phyloP scores from a whole-genome alignment of 2,113 vertebrate species.

The Sporophila hypoxantha region DNA sequence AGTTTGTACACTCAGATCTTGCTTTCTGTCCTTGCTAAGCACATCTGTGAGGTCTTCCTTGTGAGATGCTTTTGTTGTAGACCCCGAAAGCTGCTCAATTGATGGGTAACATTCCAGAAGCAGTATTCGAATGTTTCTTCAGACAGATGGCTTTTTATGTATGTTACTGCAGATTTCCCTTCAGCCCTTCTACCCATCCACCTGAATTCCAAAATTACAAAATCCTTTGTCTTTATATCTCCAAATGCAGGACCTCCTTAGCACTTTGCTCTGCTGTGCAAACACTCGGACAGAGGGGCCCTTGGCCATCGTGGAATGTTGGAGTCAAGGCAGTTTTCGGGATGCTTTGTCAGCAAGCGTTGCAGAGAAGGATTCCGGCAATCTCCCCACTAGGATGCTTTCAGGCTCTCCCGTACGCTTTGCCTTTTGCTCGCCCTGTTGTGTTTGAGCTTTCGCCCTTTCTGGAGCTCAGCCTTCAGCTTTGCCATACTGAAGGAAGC shows the following conservation, averaged over 20 bases:
- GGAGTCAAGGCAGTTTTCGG: slow-evolving; percentile 15
- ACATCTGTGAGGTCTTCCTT: slow-evolving; percentile 52
- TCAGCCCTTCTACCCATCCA: slow-evolving; percentile 1
- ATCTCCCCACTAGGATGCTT: slow-evolving; percentile 46
- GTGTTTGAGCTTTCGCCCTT: slow-evolving; percentile 52
- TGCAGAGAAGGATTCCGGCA: not conserved
- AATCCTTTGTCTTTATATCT: slow-evolving; percentile 17
- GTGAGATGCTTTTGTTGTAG: slow-evolving; percentile 30
- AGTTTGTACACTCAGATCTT: slow-evolving; percentile 5
- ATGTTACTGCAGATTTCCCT: not conserved
- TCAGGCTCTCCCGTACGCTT: slow-evolving; percentile 28
- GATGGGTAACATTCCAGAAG: slow-evolving; percentile 38
- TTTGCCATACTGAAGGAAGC: slow-evolving; percentile 60
- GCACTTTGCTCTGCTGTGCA: not conserved
- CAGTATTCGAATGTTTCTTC: not conserved
- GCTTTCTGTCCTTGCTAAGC: slow-evolving; percentile 33
- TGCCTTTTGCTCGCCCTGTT: slow-evolving; percentile 64
- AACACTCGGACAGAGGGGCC: slow-evolving; percentile 11
- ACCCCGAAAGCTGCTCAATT: slow-evolving; percentile 41
- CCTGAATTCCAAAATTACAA: slow-evolving; percentile 1
- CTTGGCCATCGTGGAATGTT: not conserved
- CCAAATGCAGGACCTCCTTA: not conserved
- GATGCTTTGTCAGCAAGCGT: slow-evolving; percentile 5
- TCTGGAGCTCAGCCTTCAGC: slow-evolving; percentile 59
- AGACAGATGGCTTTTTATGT: not conserved